Conservation (phyloP, 2,113 vertebrate species). For the Thermophis baileyi region DNA sequence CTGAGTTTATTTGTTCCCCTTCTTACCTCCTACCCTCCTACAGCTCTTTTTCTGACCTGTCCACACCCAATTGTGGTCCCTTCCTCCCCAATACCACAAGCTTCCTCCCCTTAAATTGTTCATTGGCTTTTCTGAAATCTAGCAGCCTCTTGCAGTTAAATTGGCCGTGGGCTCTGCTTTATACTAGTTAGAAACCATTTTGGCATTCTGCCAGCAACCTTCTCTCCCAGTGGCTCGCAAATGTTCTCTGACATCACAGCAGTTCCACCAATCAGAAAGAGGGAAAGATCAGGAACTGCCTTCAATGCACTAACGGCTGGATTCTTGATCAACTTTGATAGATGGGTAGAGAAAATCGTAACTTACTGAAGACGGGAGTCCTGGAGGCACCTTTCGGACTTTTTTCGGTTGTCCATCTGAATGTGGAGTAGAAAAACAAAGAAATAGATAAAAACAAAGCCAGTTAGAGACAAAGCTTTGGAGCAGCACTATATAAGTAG, state of each 20-base stretch:
- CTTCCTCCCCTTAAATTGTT: background rate
- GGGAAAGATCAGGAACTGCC: background rate
- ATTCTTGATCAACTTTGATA: background rate
- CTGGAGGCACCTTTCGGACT: slow-evolving; percentile 94
- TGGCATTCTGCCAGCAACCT: background rate
- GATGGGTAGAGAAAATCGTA: accelerated
- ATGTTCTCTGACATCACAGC: background rate
- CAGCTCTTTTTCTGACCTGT: too few species aligned
- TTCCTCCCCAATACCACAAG: background rate
- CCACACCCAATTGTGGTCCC: background rate
- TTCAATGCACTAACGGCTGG: too few species aligned
- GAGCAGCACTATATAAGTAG: background rate
- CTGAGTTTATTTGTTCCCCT: background rate
- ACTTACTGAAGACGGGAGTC: slow-evolving; percentile 96
- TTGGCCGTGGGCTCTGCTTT: too few species aligned
- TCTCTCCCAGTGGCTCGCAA: background rate
- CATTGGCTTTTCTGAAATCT: background rate
- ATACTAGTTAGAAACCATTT: background rate
- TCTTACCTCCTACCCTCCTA: background rate
- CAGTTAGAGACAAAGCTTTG: background rate
- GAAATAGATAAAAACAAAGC: background rate
- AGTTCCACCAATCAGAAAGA: background rate
- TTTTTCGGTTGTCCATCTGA: slow-evolving; percentile 95
- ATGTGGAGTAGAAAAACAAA: background rate
- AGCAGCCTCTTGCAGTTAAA: background rate